These are phyloP conservation scores for Drosophila neoperkinsi DNA, from an alignment of 2,888 invertebrate species.

Conservation along the genomic window DNA sequence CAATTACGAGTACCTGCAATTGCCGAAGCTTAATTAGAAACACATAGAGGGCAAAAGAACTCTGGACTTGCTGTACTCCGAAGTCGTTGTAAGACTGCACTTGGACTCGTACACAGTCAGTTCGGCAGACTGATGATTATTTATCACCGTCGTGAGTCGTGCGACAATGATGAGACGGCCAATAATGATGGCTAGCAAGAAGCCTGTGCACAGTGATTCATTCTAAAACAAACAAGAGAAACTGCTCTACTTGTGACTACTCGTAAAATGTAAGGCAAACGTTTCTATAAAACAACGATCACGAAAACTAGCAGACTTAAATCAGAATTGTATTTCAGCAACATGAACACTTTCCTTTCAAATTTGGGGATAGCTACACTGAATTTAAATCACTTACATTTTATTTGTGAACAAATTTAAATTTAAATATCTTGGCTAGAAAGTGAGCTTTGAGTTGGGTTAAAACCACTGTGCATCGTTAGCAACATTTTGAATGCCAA, in stretches of 20 bases:
- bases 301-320: not conserved
- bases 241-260: not conserved
- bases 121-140: slow-evolving; percentile 69
- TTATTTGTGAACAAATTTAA: not conserved
- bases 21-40: slow-evolving; percentile 73
- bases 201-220: slow-evolving; percentile 33
- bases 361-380: not conserved
- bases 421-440: not conserved
- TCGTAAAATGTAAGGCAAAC: not conserved
- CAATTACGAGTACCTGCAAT: slow-evolving; percentile 76
- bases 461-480: slow-evolving; percentile 55
- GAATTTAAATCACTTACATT: not conserved
- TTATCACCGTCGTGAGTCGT: slow-evolving; percentile 81
- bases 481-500: slow-evolving; percentile 67
- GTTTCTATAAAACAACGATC: not conserved
- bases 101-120: slow-evolving; percentile 25
- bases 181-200: slow-evolving; percentile 30
- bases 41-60: slow-evolving; percentile 39
- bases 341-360: not conserved
- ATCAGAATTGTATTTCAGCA: not conserved
- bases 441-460: not conserved
- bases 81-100: slow-evolving; percentile 4
- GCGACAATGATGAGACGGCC: slow-evolving; percentile 74
- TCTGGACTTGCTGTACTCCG: slow-evolving; percentile 30
- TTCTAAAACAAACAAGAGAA: not conserved